Evolutionary conservation across 2,113 vertebrate species (phyloP).

Genomic region (Chiloscyllium plagiosum): DNA sequence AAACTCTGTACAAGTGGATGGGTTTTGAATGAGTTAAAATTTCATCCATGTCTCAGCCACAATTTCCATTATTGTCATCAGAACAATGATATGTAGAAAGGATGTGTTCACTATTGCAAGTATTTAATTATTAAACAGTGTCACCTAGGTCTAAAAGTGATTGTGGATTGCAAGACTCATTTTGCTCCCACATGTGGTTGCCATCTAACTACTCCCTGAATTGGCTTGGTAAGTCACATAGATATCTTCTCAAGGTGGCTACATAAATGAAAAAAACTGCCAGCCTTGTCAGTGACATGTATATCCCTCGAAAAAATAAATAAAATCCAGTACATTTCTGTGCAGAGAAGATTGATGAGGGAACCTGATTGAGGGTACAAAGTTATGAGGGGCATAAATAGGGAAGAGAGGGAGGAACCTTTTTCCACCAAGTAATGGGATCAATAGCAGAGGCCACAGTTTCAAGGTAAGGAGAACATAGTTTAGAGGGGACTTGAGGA

Average conservation of each 20-base stretch:
- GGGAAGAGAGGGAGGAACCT: no score
- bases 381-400: no score
- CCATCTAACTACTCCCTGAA: not conserved
- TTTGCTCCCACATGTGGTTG: not conserved
- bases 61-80: not conserved
- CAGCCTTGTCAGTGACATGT: not conserved
- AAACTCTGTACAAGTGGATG: not conserved
- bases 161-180: not conserved
- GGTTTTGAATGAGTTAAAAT: not conserved
- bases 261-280: not conserved
- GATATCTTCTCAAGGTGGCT: not conserved
- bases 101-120: not conserved
- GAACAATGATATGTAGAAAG: not conserved
- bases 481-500: no score
- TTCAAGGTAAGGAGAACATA: no score
- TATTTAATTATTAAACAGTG: not conserved
- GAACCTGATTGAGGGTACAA: no score
- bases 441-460: no score
- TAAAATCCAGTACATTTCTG: not conserved
- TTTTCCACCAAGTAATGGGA: no score
- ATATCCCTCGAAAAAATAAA: not conserved
- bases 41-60: not conserved
- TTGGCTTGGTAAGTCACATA: not conserved
- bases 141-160: not conserved
- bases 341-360: no score